Base-by-base conservation (phyloP, 2,888 invertebrate species). In the Apantesis nais region DNA sequence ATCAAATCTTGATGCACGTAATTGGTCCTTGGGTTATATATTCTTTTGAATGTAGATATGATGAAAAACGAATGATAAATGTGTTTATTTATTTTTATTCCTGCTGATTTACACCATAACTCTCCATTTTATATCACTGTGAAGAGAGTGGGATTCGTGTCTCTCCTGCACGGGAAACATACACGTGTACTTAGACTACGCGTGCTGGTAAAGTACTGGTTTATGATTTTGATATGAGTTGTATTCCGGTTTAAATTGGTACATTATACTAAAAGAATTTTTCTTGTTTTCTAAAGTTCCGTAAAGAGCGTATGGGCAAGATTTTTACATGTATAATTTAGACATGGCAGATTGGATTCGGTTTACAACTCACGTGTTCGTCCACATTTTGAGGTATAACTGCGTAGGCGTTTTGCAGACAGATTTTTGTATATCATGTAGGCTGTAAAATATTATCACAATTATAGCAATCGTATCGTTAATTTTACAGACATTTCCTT, bases 281-380 rank as follows among this genome's bases (percentile, higher is more conserved):
- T 19, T 39, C 8, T 52, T 39, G 39, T 55, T 58, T 69, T 25
- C 8, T 31, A 22, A 2, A 41, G 11, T n/a, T 58, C 31, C 44
- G n/a, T 62, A 39, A 9, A 58, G n/a, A 62, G 41, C 25, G n/a
- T 58, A 66, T 25, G 62, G 31, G 62, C 25, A 41, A 48, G 22
- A 70, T 66, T 66, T 68, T 70, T 70, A 62, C 66, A 52, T 62
- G 62, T 55, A 61, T 48, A 64, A 44, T 66, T 72, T 72, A 66
- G 68, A 66, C 68, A 72, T 72, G 72, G 72, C 34, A 34, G 29
- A 72, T 72, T 68, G 11, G 72, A 39, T 66, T 48, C 68, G 58
- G 62, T 34, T 62, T 31, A 22, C 44, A 29, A 34, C 31, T 72
- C 72, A 72, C 72, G 72, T 72, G 72, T 29, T 48, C 8, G 39